Base-by-base conservation (phyloP, 1,140 invertebrate species). In the Ostrea edulis region DNA sequence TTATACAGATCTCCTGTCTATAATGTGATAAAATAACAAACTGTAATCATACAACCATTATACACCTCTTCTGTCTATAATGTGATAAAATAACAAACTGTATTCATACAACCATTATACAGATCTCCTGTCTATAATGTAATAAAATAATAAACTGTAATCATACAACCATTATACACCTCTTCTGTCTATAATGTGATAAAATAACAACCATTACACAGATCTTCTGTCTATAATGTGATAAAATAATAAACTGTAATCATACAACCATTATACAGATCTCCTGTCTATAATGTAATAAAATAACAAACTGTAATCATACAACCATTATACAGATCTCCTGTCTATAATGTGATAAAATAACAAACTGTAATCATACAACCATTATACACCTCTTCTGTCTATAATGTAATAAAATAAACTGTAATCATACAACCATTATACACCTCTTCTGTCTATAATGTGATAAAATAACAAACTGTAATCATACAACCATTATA, bases 391-490 rank as follows among this genome's bases (percentile, higher is more conserved):
- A 93, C 82, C 93, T 94, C 86, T 90, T 92, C 58, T 93, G 92
- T 62, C 93, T 94, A 89, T 84, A 92, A 90, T 52, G 44, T 82
- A 14, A 20, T 0, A 22, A 35, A 82, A 52, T 9, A 35, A 12
- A 58, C 35, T 44, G 35, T 44, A 44, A 44, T 5, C 35, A 44
- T 44, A 44, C 35, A 44, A 44, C 35, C 5, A 44, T 44, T n/a
- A 94, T 83, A 84, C 93, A 93, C 82, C 93, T 94, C 86, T 90
- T 92, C 58, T 93, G 92, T 62, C 93, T 94, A 89, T 84, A 92
- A 90, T 52, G 44, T 82, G 14, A 20, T 0, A 22, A 35, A 82
- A 52, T 9, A 35, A 12, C 17, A 20, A 58, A 58, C 35, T 44
- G 35, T 44, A 44, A 44, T 5, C 35, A 44, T 44, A 44, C 35